Evolutionary conservation across 2,888 invertebrate genomes (phyloP).

Genomic region (Didymodactylos carnosus): DNA sequence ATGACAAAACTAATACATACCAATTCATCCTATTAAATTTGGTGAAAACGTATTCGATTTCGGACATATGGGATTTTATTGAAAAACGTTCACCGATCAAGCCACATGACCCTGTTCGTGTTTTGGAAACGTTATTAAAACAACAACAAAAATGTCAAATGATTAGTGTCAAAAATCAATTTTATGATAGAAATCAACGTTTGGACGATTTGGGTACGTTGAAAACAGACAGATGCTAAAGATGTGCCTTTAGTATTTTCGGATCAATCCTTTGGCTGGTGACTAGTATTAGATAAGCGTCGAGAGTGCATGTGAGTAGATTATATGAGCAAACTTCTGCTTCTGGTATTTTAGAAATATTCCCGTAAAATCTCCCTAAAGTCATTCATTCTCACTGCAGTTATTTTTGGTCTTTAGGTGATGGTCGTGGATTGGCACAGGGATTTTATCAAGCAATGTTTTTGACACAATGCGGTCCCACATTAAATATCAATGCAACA

Average conservation of each 20-base stretch:
- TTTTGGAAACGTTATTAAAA: background rate
- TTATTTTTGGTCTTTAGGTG: background rate
- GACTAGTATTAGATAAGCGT: too few relatives aligned
- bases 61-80: background rate
- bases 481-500: background rate
- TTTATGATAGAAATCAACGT: background rate
- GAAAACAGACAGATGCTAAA: too few relatives aligned
- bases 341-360: too few relatives aligned
- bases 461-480: background rate
- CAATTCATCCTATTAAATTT: background rate
- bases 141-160: background rate
- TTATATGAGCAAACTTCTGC: too few relatives aligned
- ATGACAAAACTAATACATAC: background rate
- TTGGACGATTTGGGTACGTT: background rate
- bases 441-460: background rate
- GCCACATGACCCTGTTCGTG: background rate
- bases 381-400: too few relatives aligned
- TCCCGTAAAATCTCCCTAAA: too few relatives aligned
- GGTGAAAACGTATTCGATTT: background rate
- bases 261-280: too few relatives aligned
- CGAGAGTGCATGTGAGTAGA: too few relatives aligned
- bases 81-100: background rate
- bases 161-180: background rate
- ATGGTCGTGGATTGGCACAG: background rate
- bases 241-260: too few relatives aligned